Base-by-base conservation (phyloP, 2,888 invertebrate genomes). In the Atherix ibis region DNA sequence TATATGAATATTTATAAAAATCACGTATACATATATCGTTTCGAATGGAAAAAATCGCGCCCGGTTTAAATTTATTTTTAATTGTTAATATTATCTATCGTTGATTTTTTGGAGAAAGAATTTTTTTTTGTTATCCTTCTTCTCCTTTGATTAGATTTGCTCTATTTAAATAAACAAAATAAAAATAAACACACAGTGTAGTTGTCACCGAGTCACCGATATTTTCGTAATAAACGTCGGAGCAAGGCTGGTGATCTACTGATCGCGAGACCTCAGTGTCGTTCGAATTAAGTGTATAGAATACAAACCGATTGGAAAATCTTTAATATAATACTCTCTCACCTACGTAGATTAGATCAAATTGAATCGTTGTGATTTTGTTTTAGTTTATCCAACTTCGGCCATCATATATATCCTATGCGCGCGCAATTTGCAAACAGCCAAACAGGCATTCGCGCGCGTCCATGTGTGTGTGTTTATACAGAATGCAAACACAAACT, bases 161-260 rank as follows among this genome's bases (percentile, higher is more conserved):
- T 19, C 14, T 14, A 15, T 30, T 37, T 32, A 38, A 35, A 33
- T 28, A 37, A 36, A 39, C 32, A 37, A 39, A 39, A 36, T 31
- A 36, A 36, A 39, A 37, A 32, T 27, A 39, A 39, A 35, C 33
- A 39, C 40, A 42, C 40, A 38, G 37, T 33, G 56, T 57, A 59
- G 58, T 56, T 58, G 59, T 58, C 60, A 59, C 61, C 60, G 59
- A 43, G 36, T 41, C 40, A 43, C 43, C 42, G 43, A 41, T 38
- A 38, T 31, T 38, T 56, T 59, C 59, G 57, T 56, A 54, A 55
- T 58, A 58, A 58, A 59, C 58, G 60, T 60, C 61, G 61, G 61
- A 62, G 60, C 53, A 54, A 59, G 58, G 62, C 62, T 62, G 62
- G 60, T 61, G 62, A 61, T 62, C 62, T 62, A 62, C 62, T 62